Evolutionary conservation across 2,888 invertebrate species (phyloP).

Genomic region (Noctua janthe): DNA sequence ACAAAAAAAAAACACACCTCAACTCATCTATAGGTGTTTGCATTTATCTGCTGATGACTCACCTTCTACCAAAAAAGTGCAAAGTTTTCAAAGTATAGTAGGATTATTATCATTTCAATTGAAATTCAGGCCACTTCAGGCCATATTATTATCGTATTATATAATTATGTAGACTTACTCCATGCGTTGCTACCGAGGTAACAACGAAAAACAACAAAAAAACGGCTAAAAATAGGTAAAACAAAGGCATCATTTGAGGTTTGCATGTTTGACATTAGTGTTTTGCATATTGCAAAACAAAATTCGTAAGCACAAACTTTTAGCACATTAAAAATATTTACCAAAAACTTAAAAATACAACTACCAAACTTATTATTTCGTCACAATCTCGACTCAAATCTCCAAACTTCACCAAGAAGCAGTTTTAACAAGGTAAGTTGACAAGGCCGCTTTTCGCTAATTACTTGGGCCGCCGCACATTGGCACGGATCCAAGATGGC

Average conservation of each 20-base stretch:
- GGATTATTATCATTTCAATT: too few species aligned
- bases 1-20: background rate
- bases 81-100: too few species aligned
- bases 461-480: constrained; percentile 69
- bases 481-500: constrained; percentile 75
- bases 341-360: constrained; percentile 10
- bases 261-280: constrained; percentile 14
- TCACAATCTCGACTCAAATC: constrained; percentile 43
- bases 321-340: background rate
- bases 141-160: too few species aligned
- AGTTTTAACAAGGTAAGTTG: constrained; percentile 61
- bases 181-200: too few species aligned
- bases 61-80: too few species aligned
- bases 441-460: constrained; percentile 65
- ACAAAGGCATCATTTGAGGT: background rate
- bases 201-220: too few species aligned
- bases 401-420: constrained; percentile 45
- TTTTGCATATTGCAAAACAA: constrained; percentile 6
- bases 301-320: background rate
- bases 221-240: background rate
- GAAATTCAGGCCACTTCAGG: too few species aligned
- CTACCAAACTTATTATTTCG: constrained; percentile 32
- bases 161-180: too few species aligned
- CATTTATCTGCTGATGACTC: too few species aligned
- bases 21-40: background rate